Base-by-base conservation (phyloP, 2,797 vertebrate species). In the Oceanodroma leucorhoa region DNA sequence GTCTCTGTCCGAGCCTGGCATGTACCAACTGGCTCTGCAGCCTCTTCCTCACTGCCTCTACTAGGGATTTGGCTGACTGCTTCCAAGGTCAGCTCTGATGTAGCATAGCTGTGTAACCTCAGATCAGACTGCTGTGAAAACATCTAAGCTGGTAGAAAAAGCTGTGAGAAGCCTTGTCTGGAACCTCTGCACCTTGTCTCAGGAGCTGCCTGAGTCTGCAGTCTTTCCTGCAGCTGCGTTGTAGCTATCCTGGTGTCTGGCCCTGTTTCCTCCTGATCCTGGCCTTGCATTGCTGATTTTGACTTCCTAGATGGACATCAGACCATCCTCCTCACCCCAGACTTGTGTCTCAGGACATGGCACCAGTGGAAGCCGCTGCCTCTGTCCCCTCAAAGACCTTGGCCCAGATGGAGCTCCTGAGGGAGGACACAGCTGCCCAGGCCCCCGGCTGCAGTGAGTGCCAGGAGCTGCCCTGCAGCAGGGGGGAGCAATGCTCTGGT, bases 1-100 rank as follows among this genome's bases (percentile, higher is more conserved):
- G 14, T 21, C 30, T 71, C 41, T 79, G 32, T 26, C 20, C 6
- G 3, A 19, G 23, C 9, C 19, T 0, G 1, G 43, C 20, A n/a
- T 7, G 6, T 8, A 36, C 9, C 29, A 8, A 3, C 0, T 0
- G 20, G 8, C 6, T 81, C n/a, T 61, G 32, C 38, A 53, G 8
- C 10, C 14, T 46, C n/a, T 48, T 46, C 12, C 19, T 73, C 24
- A 2, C 2, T 23, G 30, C 7, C 24, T 65, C 23, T 46, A 14
- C 17, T 7, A 7, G 6, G 7, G 6, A 2, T 3, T n/a, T n/a
- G 30, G 17, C 34, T 71, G 27, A 10, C 21, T 40, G 8, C 17
- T 57, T 62, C 48, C 76, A 70, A 43, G 24, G 34, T 10, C 43
- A 61, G 38, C 14, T 70, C 40, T 3, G 0, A 23, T 4, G 32